Evolutionary conservation across 2,113 vertebrate species (phyloP).

Genomic region (Pteronura brasiliensis): DNA sequence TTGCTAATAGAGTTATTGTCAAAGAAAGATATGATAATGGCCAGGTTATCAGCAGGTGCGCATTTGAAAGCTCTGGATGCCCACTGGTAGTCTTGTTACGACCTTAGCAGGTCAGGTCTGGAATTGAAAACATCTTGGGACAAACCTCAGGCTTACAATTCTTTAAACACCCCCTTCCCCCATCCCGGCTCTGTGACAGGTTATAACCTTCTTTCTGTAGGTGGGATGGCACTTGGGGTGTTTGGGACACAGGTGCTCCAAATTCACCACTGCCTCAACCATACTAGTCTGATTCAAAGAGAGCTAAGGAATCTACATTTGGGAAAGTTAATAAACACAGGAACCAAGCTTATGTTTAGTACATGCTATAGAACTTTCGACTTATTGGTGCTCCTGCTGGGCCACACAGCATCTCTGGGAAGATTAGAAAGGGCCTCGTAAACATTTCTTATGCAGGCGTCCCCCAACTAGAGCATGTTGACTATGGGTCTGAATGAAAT

Average conservation of each 20-base stretch:
- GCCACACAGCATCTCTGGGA: not conserved
- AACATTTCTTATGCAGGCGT: not conserved
- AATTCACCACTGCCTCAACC: not conserved
- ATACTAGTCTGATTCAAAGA: not conserved
- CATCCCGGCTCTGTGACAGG: rapidly evolving
- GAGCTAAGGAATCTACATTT: not conserved
- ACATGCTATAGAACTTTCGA: not conserved
- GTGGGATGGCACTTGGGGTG: not conserved
- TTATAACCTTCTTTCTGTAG: not conserved
- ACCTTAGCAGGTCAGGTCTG: not conserved
- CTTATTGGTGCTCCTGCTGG: not conserved
- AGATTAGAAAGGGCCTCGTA: not conserved
- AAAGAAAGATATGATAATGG: not conserved
- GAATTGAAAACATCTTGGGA: not conserved
- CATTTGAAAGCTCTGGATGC: not conserved
- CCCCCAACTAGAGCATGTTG: not conserved
- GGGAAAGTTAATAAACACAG: not conserved
- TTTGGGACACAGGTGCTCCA: not conserved
- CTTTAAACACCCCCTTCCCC: not conserved
- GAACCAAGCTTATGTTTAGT: not conserved
- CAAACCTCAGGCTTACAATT: not conserved
- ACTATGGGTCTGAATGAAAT: not conserved
- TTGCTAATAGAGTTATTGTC: not conserved
- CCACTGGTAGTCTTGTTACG: not conserved
- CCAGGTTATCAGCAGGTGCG: not conserved